Evolutionary conservation across 2,888 invertebrate species (phyloP).

Genomic region (Nymphalis polychloros): DNA sequence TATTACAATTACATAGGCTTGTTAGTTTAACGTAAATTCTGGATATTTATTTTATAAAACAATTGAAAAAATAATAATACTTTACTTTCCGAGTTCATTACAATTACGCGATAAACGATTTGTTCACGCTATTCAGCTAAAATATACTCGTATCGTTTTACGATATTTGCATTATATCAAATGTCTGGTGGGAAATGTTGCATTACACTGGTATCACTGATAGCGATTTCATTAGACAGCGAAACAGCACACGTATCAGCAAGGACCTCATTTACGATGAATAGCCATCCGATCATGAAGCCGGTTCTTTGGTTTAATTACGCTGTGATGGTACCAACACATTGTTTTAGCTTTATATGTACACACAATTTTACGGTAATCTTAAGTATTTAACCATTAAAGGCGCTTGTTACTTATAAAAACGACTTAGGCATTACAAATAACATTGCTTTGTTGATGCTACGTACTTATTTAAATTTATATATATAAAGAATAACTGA

Average conservation of each 20-base stretch:
- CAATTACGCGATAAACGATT: neutral
- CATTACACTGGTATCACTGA: slow-evolving; percentile 49
- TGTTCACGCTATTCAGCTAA: slow-evolving; percentile 3
- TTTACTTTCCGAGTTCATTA: neutral
- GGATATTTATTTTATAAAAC: too few relatives aligned
- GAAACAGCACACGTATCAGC: slow-evolving; percentile 59
- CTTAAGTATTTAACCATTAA: slow-evolving; percentile 4
- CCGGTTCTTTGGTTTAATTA: slow-evolving; percentile 70
- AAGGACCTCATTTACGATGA: slow-evolving; percentile 69
- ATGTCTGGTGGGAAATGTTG: slow-evolving; percentile 29
- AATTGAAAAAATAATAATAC: too few relatives aligned
- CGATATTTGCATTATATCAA: slow-evolving; percentile 23
- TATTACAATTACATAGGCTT: too few relatives aligned
- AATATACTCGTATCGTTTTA: slow-evolving; percentile 17
- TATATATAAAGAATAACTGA: too few relatives aligned
- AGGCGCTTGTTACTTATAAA: neutral
- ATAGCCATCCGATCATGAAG: slow-evolving; percentile 50
- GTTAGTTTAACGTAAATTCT: too few relatives aligned
- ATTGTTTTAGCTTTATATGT: slow-evolving; percentile 47
- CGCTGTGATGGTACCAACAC: slow-evolving; percentile 52
- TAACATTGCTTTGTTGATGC: neutral
- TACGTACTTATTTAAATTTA: too few relatives aligned
- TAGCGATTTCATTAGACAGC: slow-evolving; percentile 58
- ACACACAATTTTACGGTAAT: slow-evolving; percentile 8
- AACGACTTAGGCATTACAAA: neutral